Percentiles rank a stretch among this genome's conserved stretches.
Conservation (phyloP, 2,888 invertebrate species). For the Eudasyphora cyanicolor region DNA sequence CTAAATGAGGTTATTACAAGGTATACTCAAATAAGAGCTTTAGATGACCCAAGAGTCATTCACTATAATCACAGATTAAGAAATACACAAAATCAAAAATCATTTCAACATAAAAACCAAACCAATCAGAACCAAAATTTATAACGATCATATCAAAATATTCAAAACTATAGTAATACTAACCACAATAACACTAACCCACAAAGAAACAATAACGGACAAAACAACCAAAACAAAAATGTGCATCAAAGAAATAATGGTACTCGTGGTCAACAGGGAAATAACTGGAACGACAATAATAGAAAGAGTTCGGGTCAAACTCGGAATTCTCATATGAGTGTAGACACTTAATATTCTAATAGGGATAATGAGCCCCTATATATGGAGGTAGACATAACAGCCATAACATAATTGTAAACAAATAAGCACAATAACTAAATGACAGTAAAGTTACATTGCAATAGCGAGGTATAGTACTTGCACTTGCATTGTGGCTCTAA, state of each 20-base stretch:
- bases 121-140: too few relatives aligned
- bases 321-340: too few relatives aligned
- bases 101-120: not conserved
- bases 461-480: not conserved
- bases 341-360: too few relatives aligned
- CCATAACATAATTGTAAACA: too few relatives aligned
- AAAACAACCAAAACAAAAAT: too few relatives aligned
- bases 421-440: too few relatives aligned
- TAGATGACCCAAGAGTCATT: not conserved
- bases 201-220: not conserved
- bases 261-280: too few relatives aligned
- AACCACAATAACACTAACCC: not conserved
- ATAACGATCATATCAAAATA: too few relatives aligned
- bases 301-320: not conserved
- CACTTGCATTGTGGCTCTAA: not conserved
- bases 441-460: too few relatives aligned
- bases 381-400: too few relatives aligned
- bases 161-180: not conserved
- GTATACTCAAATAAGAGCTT: not conserved
- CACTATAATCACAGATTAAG: not conserved
- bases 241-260: too few relatives aligned
- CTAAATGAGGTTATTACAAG: constrained; percentile 7
- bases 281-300: not conserved
- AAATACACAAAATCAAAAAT: not conserved
- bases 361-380: too few relatives aligned